phyloP scores from a whole-genome alignment of 2,888 invertebrate genomes.

The Lasius platythorax region DNA sequence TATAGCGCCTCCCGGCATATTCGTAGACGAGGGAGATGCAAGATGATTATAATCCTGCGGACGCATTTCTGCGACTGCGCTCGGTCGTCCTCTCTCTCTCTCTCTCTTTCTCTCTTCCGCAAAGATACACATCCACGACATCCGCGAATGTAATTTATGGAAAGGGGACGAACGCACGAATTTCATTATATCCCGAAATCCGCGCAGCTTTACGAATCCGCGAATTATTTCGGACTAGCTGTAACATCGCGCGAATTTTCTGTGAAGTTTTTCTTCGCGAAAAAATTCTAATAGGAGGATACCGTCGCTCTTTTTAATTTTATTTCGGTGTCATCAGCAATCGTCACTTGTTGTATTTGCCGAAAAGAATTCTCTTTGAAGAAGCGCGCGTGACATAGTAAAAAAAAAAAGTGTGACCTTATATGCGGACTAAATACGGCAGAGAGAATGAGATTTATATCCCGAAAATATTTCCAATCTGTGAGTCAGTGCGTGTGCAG shows the following conservation, averaged over 20 bases:
- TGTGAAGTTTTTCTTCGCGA: neutral
- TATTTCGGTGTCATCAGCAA: neutral
- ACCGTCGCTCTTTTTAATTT: neutral
- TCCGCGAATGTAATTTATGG: neutral
- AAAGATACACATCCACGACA: neutral
- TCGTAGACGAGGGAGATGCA: slow-evolving; percentile 58
- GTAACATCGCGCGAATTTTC: neutral
- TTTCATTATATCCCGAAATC: neutral
- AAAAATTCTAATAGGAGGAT: neutral
- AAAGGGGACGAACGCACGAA: neutral
- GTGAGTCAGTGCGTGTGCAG: slow-evolving; percentile 56
- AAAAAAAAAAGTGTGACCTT: neutral
- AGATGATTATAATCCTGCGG: slow-evolving; percentile 63
- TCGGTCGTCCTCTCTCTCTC: neutral
- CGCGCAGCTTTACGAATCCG: neutral
- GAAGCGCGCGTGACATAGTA: neutral
- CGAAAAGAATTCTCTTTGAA: neutral
- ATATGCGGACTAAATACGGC: slow-evolving; percentile 38
- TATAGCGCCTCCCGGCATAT: slow-evolving; percentile 67
- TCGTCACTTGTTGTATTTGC: neutral
- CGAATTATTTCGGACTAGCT: neutral
- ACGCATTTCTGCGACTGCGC: slow-evolving; percentile 17
- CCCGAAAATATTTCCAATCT: slow-evolving; percentile 62
- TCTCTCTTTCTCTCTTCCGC: neutral
- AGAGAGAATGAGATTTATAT: slow-evolving; percentile 42